Conservation (phyloP, 2,113 vertebrate species). For the Corythornis madagascariensis region DNA sequence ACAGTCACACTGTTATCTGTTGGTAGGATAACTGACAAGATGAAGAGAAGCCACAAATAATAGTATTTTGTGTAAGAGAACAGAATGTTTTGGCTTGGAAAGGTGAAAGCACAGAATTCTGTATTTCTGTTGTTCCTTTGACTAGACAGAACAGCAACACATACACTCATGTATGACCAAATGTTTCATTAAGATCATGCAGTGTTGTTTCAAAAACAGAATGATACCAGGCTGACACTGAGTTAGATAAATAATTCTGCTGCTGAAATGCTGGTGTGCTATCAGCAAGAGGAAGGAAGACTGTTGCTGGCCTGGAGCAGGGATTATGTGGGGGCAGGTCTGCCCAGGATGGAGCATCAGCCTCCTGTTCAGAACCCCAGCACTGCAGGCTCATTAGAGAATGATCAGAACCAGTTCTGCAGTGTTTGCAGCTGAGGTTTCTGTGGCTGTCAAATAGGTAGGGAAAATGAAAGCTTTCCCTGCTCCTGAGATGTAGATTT, state of each 20-base stretch:
- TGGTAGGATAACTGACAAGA: not conserved
- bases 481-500: not conserved
- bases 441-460: not conserved
- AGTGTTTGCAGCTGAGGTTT: not conserved
- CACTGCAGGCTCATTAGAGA: fast-evolving
- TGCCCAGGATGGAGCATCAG: not conserved
- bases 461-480: not conserved
- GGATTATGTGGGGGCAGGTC: not conserved
- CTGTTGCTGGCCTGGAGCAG: fast-evolving
- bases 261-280: not conserved
- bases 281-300: not conserved
- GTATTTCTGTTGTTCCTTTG: not conserved
- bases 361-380: too few species aligned
- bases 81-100: not conserved
- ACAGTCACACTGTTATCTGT: not conserved
- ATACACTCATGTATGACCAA: not conserved
- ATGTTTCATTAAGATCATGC: not conserved
- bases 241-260: not conserved
- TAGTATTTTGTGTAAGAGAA: not conserved
- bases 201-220: not conserved
- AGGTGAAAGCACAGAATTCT: not conserved
- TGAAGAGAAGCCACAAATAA: not conserved
- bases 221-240: not conserved
- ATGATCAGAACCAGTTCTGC: not conserved
- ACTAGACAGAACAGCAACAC: not conserved